Percentiles rank a stretch among this genome's conserved stretches.
Conservation (phyloP, 1,140 invertebrate genomes). For the Drosophila neocordata region DNA sequence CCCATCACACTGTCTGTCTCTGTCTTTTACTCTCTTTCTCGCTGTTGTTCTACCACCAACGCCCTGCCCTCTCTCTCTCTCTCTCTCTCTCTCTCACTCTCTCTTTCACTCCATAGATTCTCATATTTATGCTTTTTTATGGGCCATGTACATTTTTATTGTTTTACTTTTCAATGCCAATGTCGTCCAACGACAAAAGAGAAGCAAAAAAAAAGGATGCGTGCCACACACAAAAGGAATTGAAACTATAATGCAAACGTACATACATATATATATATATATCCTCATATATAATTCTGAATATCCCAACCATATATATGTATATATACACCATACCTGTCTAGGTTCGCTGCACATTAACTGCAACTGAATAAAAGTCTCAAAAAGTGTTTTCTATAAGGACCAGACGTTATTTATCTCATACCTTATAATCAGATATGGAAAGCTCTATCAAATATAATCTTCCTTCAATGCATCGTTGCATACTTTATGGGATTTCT, state of each 20-base stretch:
- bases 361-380: not conserved
- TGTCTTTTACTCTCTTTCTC: not conserved
- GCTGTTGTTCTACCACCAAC: no score
- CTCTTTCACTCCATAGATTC: conserved; percentile 36
- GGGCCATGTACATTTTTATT: conserved; percentile 74
- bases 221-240: conserved; percentile 5
- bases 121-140: conserved; percentile 75
- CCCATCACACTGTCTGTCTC: not conserved
- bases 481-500: not conserved
- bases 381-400: not conserved
- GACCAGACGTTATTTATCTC: no score
- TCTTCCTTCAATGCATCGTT: not conserved
- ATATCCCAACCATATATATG: not conserved
- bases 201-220: not conserved
- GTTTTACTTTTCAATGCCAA: conserved; percentile 69
- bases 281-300: not conserved
- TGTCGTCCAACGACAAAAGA: conserved; percentile 7
- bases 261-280: not conserved
- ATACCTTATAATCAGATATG: no score
- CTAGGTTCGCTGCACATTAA: no score
- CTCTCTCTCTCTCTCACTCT: not conserved
- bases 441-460: not conserved
- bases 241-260: not conserved
- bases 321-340: not conserved
- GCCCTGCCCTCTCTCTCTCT: no score